Conservation (phyloP, 2,797 vertebrate genomes). For the Pipistrellus nathusii region DNA sequence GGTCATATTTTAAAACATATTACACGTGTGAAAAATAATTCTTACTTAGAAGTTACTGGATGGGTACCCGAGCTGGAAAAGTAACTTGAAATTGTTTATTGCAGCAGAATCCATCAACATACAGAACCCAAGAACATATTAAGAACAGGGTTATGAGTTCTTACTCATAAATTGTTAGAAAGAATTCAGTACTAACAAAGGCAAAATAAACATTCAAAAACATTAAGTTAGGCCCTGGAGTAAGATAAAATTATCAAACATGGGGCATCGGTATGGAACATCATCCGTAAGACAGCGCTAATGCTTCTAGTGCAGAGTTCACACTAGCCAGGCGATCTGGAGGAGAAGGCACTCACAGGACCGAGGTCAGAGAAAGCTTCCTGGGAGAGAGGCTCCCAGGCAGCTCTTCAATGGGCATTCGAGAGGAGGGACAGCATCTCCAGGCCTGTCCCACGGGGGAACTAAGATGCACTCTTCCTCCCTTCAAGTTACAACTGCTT, state of each 20-base stretch:
- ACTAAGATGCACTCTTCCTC: not conserved
- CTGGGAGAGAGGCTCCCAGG: not conserved
- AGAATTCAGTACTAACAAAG: conserved; percentile 37
- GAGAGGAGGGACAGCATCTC: not conserved
- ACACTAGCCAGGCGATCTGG: not conserved
- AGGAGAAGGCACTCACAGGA: not conserved
- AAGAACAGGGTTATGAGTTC: not conserved
- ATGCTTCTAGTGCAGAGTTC: not conserved
- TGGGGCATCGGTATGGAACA: not conserved
- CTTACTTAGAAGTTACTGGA: conserved; percentile 89
- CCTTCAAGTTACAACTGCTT: not conserved
- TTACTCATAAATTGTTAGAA: conserved; percentile 6
- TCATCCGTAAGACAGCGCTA: not conserved
- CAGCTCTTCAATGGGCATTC: not conserved
- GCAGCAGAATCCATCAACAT: conserved; percentile 13
- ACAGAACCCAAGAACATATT: not conserved
- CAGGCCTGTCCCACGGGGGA: not conserved
- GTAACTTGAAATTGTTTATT: conserved; percentile 75
- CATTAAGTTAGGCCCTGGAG: not conserved
- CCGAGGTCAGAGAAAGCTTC: not conserved
- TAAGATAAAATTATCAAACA: not conserved
- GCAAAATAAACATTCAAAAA: conserved; percentile 14
- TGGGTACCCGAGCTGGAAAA: conserved; percentile 88
- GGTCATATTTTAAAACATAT: conserved; percentile 50
- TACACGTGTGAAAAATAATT: conserved; percentile 45